Percentiles rank a stretch among this genome's conserved stretches.
These are phyloP conservation scores for Tragulus kanchil DNA, from an alignment of 2,113 vertebrate species.

Conservation along the genomic window DNA sequence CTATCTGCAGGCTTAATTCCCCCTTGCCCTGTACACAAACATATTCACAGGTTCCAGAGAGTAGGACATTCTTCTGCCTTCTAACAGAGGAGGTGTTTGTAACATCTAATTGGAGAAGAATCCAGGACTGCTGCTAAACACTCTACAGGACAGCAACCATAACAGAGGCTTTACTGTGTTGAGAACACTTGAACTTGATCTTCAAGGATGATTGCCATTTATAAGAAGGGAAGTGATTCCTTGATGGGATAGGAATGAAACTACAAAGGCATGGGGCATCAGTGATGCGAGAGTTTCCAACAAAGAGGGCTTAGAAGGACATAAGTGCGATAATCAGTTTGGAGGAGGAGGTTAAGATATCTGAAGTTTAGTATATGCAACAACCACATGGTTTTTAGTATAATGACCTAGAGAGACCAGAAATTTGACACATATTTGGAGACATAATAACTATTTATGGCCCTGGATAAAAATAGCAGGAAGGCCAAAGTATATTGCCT, in stretches of 20 bases:
- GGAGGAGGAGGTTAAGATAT: background rate
- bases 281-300: background rate
- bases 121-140: background rate
- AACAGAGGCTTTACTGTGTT: background rate
- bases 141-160: background rate
- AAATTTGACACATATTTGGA: background rate
- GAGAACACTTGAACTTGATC: conserved; percentile 41
- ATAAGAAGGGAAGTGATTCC: background rate
- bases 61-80: background rate
- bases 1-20: background rate
- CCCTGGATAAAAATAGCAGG: background rate
- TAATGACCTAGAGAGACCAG: background rate
- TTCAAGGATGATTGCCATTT: conserved; percentile 6
- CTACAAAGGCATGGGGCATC: background rate
- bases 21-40: background rate
- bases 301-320: background rate
- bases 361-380: background rate
- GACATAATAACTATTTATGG: background rate
- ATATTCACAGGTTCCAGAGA: background rate
- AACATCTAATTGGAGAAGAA: background rate
- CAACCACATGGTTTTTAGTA: background rate
- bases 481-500: background rate
- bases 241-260: background rate
- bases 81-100: background rate
- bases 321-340: background rate